Conservation (phyloP, 2,113 vertebrate genomes). For the Nymphicus hollandicus region DNA sequence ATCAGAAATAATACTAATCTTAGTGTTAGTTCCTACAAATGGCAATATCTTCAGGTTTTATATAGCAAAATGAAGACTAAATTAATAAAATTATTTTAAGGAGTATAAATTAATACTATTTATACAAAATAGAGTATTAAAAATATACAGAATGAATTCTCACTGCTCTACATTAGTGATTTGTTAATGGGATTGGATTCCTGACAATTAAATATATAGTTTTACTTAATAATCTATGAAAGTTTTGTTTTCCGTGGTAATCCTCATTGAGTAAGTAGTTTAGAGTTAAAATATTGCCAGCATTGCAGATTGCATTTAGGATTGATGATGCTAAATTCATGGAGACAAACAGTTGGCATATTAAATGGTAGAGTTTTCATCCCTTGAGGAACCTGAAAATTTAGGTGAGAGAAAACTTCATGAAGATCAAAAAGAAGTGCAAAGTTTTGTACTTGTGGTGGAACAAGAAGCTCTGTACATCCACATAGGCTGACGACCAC, state of each 20-base stretch:
- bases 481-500: background rate
- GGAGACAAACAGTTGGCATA: background rate
- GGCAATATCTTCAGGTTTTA: background rate
- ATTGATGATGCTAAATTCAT: background rate
- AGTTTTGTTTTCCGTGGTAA: background rate
- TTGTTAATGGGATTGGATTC: background rate
- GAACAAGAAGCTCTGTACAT: background rate
- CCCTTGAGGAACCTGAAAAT: background rate
- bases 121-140: background rate
- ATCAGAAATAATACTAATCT: background rate
- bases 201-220: background rate
- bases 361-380: background rate
- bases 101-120: background rate
- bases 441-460: background rate
- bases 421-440: background rate
- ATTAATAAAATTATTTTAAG: background rate
- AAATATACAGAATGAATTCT: background rate
- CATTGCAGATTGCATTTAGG: background rate
- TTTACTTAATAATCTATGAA: background rate
- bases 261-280: background rate
- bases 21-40: background rate
- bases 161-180: background rate
- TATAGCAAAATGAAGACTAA: background rate
- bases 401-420: background rate
- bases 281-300: background rate